Base-by-base conservation (phyloP, 2,797 vertebrate species). In the Molossus alvarezi region DNA sequence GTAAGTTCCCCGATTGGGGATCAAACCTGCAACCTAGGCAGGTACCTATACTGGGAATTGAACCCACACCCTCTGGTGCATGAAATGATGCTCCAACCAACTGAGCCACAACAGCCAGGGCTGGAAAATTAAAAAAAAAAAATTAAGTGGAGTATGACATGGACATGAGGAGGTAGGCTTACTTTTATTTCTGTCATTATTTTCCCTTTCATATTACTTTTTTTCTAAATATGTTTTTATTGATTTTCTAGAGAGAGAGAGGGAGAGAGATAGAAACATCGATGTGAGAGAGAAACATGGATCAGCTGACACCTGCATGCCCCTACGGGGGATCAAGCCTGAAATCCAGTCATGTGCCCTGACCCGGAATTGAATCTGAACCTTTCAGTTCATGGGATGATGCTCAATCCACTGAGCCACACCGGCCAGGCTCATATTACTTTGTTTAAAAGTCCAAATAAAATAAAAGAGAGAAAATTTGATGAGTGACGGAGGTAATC, bases 381-480 rank as follows among this genome's bases (percentile, higher is more conserved):
- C 41, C 41, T 45, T 45, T 45, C 41, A 45, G 41, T 45, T 45
- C 41, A 45, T 45, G 41, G 41, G 41, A 45, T 45, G 41, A 45
- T 6, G 4, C 41, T 45, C 41, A 45, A 45, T 45, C 41, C 41
- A 45, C 41, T 45, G 41, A 45, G 41, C 41, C 41, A 45, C 41
- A 45, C 41, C 41, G 3, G 41, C 41, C 41, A 45, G 41, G 41
- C 41, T 65, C 27, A 37, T 67, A 55, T 55, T 48, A 82, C 48
- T 29, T 92, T 88, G 53, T 65, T 60, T 65, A 86, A 86, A 91
- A 75, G 51, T 58, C 45, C 77, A 85, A 91, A 62, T 25, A n/a
- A 82, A 45, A 57, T 64, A 62, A 9, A 79, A 3, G 45, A 65
- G 20, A 25, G 58, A 76, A 25, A 33, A 37, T 69, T 64, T 77